Percentiles rank a stretch among this genome's conserved stretches.
phyloP scores from a whole-genome alignment of 2,888 invertebrate species.

The Meiosimyza platycephala region DNA sequence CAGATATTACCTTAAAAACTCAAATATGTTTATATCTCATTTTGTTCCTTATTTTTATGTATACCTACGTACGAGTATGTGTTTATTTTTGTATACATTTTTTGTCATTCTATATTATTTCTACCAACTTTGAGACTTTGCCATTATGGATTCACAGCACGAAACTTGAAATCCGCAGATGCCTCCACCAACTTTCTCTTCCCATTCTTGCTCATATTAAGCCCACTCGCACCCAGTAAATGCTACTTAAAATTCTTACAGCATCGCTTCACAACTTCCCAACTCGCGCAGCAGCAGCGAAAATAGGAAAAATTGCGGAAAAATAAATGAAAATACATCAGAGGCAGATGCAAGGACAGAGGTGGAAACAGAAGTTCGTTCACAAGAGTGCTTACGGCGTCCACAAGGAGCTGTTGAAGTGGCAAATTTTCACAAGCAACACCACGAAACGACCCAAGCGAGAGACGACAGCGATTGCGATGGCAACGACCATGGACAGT shows the following conservation, averaged over 20 bases:
- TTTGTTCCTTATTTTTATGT: too few relatives aligned
- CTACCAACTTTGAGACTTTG: too few relatives aligned
- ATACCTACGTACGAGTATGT: too few relatives aligned
- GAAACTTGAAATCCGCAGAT: too few relatives aligned
- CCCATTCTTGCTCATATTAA: background rate
- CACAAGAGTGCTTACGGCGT: constrained; percentile 66
- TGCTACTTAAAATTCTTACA: constrained; percentile 63
- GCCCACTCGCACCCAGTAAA: background rate
- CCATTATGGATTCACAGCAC: too few relatives aligned
- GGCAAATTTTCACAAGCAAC: constrained; percentile 66
- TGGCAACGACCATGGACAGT: constrained; percentile 20
- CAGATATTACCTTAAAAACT: too few relatives aligned
- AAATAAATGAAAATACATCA: constrained; percentile 65
- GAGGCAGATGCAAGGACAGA: background rate
- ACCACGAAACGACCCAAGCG: constrained; percentile 49
- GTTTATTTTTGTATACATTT: too few relatives aligned
- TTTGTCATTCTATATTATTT: too few relatives aligned
- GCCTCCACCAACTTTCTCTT: background rate
- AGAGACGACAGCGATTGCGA: constrained; percentile 13
- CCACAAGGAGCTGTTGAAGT: constrained; percentile 66
- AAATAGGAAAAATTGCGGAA: constrained; percentile 55
- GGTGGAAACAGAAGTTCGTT: constrained; percentile 58
- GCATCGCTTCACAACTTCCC: constrained; percentile 62
- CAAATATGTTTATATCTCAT: too few relatives aligned
- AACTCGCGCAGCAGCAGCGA: constrained; percentile 29